Conservation (phyloP, 2,797 vertebrate genomes). For the Martes flavigula region DNA sequence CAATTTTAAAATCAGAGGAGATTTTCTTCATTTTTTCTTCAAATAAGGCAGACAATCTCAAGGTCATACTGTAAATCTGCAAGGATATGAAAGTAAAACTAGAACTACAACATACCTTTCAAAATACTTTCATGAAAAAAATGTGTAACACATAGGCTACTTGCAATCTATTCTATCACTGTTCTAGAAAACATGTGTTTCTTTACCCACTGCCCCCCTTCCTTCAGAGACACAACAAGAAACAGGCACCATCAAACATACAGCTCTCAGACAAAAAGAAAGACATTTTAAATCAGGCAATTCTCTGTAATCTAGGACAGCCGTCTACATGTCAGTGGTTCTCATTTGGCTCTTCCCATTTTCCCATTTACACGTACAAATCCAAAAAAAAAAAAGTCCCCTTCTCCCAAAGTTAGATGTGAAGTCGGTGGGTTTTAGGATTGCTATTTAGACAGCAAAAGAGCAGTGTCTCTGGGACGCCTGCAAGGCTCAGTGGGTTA, state of each 20-base stretch:
- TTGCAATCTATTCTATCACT: neutral
- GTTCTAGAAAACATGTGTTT: neutral
- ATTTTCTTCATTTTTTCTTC: constrained; percentile 95
- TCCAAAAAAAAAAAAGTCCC: neutral
- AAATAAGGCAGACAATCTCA: constrained; percentile 95
- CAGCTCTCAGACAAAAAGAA: neutral
- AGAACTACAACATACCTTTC: constrained; percentile 50
- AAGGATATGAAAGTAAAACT: constrained; percentile 43
- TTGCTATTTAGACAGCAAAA: constrained; percentile 3
- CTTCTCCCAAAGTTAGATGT: neutral
- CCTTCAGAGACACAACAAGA: neutral
- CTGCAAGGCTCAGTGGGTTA: too few relatives aligned
- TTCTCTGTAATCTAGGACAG: neutral
- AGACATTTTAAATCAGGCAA: neutral
- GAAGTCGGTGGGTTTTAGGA: neutral
- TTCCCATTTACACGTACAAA: neutral
- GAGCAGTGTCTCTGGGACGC: neutral
- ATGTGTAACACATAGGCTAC: neutral
- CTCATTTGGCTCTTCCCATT: neutral
- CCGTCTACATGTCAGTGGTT: neutral
- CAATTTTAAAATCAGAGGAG: constrained; percentile 93
- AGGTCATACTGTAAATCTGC: constrained; percentile 98
- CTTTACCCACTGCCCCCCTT: neutral
- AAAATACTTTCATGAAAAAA: constrained; percentile 29
- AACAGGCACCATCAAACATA: neutral